A percentile compares a stretch with the other conserved stretches of the same genome.
These are phyloP conservation scores for Mormyrus lacerda DNA, from an alignment of 2,113 vertebrate genomes.

Conservation along the genomic window DNA sequence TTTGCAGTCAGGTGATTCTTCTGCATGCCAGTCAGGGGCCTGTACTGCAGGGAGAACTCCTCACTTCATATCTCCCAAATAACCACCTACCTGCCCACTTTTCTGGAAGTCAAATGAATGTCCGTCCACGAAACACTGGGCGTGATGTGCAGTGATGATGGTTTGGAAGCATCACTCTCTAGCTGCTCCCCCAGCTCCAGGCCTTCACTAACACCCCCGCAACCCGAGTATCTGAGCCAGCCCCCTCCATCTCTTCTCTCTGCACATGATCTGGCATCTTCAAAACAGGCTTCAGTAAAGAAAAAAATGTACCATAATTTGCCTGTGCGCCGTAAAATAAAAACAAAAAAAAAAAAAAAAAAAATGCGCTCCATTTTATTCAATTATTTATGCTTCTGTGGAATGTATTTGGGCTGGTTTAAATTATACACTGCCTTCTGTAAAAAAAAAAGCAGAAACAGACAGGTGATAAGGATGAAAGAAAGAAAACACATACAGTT, in stretches of 20 bases:
- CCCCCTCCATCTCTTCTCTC: conserved; percentile 3
- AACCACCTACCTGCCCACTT: no score
- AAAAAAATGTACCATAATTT: conserved; percentile 54
- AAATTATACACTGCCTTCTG: conserved; percentile 47
- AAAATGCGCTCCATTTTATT: conserved; percentile 56
- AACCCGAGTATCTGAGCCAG: neutral
- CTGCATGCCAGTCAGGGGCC: neutral
- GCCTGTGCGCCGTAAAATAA: conserved; percentile 49
- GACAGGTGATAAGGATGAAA: neutral
- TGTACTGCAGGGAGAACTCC: neutral
- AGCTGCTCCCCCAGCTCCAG: neutral
- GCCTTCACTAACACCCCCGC: neutral
- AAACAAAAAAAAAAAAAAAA: conserved; percentile 37
- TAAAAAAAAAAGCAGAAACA: conserved; percentile 31
- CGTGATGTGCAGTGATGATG: neutral
- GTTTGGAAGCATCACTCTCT: neutral
- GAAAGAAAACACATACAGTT: conserved; percentile 10
- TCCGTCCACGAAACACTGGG: neutral
- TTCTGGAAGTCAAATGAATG: neutral
- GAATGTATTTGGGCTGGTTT: conserved; percentile 56
- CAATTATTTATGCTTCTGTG: conserved; percentile 67
- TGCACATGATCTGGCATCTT: conserved; percentile 42
- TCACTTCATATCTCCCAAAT: neutral
- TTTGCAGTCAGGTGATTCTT: neutral
- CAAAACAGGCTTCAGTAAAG: conserved; percentile 30